A percentile compares a stretch with the other conserved stretches of the same genome.
phyloP scores from a whole-genome alignment of 1,140 invertebrate species.

The Brachionus sp. region DNA sequence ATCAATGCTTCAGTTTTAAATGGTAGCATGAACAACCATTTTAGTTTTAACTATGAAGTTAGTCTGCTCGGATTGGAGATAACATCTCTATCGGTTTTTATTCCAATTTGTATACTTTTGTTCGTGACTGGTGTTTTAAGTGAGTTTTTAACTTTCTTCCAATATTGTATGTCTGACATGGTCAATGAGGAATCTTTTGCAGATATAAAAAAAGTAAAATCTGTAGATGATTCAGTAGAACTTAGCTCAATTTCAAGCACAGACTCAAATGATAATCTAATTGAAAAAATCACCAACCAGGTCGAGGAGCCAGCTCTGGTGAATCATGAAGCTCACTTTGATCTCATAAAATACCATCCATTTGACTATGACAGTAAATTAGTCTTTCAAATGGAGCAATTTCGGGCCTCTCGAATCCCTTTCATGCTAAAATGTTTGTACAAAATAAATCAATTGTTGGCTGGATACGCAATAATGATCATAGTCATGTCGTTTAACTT shows the following conservation, averaged over 20 bases:
- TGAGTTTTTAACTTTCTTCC: conserved; percentile 23
- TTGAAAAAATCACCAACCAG: background rate
- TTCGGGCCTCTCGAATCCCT: background rate
- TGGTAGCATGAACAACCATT: background rate
- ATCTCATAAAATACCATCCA: conserved; percentile 17
- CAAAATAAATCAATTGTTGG: background rate
- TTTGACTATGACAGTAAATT: background rate
- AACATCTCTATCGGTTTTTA: background rate
- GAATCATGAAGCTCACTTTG: background rate
- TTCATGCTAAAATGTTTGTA: background rate
- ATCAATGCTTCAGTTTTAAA: too few species aligned
- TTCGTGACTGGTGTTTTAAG: background rate
- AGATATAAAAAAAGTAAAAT: background rate
- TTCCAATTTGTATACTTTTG: background rate
- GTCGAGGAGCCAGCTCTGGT: background rate
- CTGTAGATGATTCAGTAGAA: background rate
- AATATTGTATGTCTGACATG: background rate
- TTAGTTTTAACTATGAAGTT: background rate
- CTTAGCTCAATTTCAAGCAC: background rate
- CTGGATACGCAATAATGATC: background rate
- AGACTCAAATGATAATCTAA: background rate
- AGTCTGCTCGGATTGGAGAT: background rate
- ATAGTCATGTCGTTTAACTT: conserved; percentile 10
- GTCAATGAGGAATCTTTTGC: background rate
- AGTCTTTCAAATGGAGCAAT: background rate